Conservation (phyloP, 1,140 invertebrate genomes). For the Calliopsis andreniformis region DNA sequence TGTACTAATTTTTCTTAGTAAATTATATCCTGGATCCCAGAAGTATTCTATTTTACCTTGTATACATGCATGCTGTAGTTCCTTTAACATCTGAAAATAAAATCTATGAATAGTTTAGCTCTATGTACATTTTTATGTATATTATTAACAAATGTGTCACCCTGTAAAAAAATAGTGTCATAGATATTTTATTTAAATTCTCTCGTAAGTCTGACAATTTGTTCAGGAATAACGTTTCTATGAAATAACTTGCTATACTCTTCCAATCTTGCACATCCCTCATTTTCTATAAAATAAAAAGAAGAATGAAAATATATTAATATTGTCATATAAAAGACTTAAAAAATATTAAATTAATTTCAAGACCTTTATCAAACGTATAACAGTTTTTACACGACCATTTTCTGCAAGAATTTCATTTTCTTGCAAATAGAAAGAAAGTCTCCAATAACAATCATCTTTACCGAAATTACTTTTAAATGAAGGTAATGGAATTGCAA, state of each 20-base stretch:
- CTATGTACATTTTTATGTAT: constrained; percentile 8
- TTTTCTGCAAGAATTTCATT: constrained; percentile 46
- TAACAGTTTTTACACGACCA: constrained; percentile 59
- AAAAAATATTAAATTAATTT: constrained; percentile 5
- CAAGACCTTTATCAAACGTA: constrained; percentile 66
- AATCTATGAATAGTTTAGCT: constrained; percentile 11
- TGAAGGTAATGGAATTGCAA: constrained; percentile 61
- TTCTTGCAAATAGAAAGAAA: constrained; percentile 63
- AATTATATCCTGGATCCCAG: constrained; percentile 64
- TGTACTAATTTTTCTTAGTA: constrained; percentile 43
- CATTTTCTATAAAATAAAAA: constrained; percentile 62
- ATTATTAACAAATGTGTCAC: constrained; percentile 2
- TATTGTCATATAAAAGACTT: constrained; percentile 1
- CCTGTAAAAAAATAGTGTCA: constrained; percentile 33
- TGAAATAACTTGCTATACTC: constrained; percentile 68
- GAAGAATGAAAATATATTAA: no score
- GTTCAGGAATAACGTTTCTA: constrained; percentile 69
- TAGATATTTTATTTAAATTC: not conserved
- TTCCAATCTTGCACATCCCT: constrained; percentile 56
- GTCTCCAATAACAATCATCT: constrained; percentile 57
- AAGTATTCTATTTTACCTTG: constrained; percentile 41
- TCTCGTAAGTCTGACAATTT: constrained; percentile 8
- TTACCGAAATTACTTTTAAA: not conserved
- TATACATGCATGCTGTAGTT: constrained; percentile 43
- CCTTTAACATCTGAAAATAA: constrained; percentile 66